Evolutionary conservation across 2,888 invertebrate genomes (phyloP), one percentile per base, ranked within the genome.

Genomic region (Catocala fraxini): DNA sequence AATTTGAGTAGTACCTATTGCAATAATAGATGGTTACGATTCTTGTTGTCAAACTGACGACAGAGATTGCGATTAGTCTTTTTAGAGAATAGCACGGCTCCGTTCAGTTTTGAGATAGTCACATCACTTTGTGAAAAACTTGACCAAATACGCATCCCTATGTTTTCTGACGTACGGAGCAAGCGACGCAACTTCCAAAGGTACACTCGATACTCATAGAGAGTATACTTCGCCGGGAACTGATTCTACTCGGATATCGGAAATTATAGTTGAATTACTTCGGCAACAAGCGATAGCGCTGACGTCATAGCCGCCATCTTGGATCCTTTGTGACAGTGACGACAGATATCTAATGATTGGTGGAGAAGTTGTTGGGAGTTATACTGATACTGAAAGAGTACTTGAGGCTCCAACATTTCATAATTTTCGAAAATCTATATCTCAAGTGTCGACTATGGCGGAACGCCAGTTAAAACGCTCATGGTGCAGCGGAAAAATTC

Each of bases 241-340:
- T 70, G 77, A 79, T 79, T 77, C 70, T 59, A 76, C 73, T 74
- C 73, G 77, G 77, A 76, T 78, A 79, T 78, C 75, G 77, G 77
- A 72, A 79, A 77, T 77, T 77, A 79, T 77, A 79, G 74, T 76
- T 76, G 77, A 77, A 77, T 78, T 79, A 79, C 79, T 79, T 74
- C 68, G 72, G 70, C 73, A 73, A 77, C 76, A 75, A 77, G 65
- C 73, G 78, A 75, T 75, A 77, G 75, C 68, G 68, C 55, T 77
- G 73, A 73, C 73, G 76, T 75, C 73, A 77, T 51, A n/a, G 63
- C 54, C 60, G 72, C 73, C 73, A 75, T 75, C 67, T 75, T 72
- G 69, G 61, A 64, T 64, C 56, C 71, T 74, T 73, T 75, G 69
- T 76, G 71, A 76, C 71, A 58, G 73, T 63, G 63, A 71, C 61